phyloP scores from a whole-genome alignment of 1,140 invertebrate genomes.

The Drosophila sp. region DNA sequence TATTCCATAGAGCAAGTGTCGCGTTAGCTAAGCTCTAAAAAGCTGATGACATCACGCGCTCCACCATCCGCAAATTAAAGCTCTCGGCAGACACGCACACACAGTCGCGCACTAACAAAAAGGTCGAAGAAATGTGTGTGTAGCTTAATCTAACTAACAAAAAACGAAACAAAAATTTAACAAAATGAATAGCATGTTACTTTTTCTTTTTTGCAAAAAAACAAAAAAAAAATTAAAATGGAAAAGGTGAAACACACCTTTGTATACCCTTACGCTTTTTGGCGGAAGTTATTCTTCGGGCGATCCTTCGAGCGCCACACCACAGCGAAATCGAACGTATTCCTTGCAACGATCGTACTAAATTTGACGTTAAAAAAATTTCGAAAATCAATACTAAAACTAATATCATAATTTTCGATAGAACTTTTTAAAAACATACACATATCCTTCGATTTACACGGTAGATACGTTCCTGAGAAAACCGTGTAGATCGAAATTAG shows the following conservation, averaged over 20 bases:
- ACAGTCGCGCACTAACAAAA: conserved; percentile 26
- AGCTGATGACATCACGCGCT: conserved; percentile 68
- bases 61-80: conserved; percentile 64
- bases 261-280: background rate
- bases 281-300: too few species aligned
- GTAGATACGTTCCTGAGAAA: too few species aligned
- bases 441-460: too few species aligned
- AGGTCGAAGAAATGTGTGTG: conserved; percentile 45
- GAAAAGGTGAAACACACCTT: background rate
- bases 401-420: too few species aligned
- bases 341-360: too few species aligned
- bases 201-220: background rate
- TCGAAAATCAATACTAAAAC: too few species aligned
- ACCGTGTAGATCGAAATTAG: too few species aligned
- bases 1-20: conserved; percentile 44
- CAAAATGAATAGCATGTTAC: conserved; percentile 29
- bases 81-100: conserved; percentile 32
- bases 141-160: conserved; percentile 52
- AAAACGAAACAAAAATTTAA: conserved; percentile 43
- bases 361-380: too few species aligned
- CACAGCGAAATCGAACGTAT: too few species aligned
- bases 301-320: too few species aligned
- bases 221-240: background rate
- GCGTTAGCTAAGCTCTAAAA: conserved; percentile 29
- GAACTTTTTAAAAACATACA: too few species aligned